Evolutionary conservation across 64 coral and sea anemone species (phyloP), one percentile per base, ranked within the genome.

Genomic region (Dendronephthya gigantea): DNA sequence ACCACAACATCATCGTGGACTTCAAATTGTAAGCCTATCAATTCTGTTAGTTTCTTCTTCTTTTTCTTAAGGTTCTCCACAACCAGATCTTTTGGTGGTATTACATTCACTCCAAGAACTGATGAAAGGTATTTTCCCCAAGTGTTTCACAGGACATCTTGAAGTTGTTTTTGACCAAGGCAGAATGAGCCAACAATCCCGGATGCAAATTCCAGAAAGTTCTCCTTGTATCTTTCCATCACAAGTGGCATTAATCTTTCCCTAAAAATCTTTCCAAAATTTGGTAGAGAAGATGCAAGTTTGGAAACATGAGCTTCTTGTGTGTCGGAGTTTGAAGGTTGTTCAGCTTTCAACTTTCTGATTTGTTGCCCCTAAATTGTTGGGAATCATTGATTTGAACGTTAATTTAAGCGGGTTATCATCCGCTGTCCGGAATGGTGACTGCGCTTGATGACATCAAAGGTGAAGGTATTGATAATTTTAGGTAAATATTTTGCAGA

Each of bases 171-270:
- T 35, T 70, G 85, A 35, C 85, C 68, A 17, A 86, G 1, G n/a
- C 25, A 86, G 41, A 86, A 86, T 0, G 52, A 59, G 6, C 62
- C 84, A 19, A 86, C 35, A 10, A 68, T 33, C 3, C 84, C 55
- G 66, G 50, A 68, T 34, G 62, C 52, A 35, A 86, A 86, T 40
- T 86, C 84, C 17, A 86, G 11, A 0, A 86, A 68, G 62, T 58
- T 51, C n/a, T 86, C 55, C n/a, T 59, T 0, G 1, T 86, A 66
- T 66, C 22, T 66, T 30, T 66, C 58, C 19, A 30, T 4, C 3
- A 66, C 58, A 66, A 66, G 3, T 66, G 58, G 58, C 58, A 66
- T 66, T 30, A 66, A 66, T 66, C 6, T 2, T 66, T 66, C 58
- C 22, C 58, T 22, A 15, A 66, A 66, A 7, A 66, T 66, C 29